Base-by-base conservation (phyloP, 2,113 vertebrate species). In the Tetrax tetrax region DNA sequence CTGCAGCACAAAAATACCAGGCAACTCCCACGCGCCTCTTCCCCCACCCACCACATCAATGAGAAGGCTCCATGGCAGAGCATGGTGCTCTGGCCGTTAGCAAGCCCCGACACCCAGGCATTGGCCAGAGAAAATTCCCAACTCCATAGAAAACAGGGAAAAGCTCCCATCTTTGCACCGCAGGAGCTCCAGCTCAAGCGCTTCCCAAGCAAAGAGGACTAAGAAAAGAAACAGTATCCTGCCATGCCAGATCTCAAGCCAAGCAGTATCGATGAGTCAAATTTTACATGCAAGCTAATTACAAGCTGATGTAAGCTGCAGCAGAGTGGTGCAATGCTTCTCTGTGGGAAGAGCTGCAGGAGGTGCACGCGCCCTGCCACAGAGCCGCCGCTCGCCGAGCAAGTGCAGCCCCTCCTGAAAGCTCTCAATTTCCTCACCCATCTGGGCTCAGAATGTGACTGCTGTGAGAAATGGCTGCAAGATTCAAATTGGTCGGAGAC, bases 291-390 rank as follows among this genome's bases (percentile, higher is more conserved):
- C 53, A 48, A 70, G 79, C 27, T 88, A 69, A 88, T 56, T 78
- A 53, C 69, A 48, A 81, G 35, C 48, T 23, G 47, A 47, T 69
- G 57, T 70, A 91, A 79, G 54, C 35, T 41, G n/a, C 35, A 35
- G 6, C 24, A n/a, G 48, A 50, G 28, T 43, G 47, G 14, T 29
- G n/a, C 14, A 71, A 75, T 2, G 1, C 28, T 56, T 22, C 33
- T 27, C n/a, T 8, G 27, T 0, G 1, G 14, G 51, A 48, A 43
- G 19, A 77, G 68, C 45, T 80, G 65, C 63, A 35, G 1, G 0
- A 57, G 54, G 57, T 19, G 7, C 2, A 0, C 0, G 0, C 0
- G 0, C 12, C 13, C 1, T 5, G 41, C 78, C 35, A 57, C 81
- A 31, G 4, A 12, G 48, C 19, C 9, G 0, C 53, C 11, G 1